A percentile compares a stretch with the other conserved stretches of the same genome.
Conservation (phyloP, 2,113 vertebrate genomes). For the Erythrolamprus reginae region DNA sequence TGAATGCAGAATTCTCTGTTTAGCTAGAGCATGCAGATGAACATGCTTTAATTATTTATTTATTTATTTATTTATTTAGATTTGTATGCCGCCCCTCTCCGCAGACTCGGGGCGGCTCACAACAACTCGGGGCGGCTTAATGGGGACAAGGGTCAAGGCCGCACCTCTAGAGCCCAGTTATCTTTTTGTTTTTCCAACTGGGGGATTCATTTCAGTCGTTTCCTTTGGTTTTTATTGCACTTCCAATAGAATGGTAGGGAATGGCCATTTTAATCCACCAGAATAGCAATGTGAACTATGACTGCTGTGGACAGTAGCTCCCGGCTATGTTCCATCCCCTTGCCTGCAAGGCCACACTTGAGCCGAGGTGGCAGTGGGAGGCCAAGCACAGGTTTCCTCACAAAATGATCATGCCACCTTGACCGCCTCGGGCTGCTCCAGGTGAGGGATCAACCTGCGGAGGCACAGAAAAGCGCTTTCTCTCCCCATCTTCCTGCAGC, state of each 20-base stretch:
- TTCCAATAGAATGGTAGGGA: not conserved
- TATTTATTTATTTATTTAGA: too few relatives aligned
- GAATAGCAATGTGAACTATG: not conserved
- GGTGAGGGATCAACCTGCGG: not conserved
- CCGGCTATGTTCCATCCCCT: not conserved
- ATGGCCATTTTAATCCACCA: not conserved
- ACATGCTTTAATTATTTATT: too few relatives aligned
- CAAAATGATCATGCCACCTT: not conserved
- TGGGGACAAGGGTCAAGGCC: not conserved
- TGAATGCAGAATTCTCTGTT: too few relatives aligned
- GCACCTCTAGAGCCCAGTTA: not conserved
- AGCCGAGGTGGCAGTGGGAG: too few relatives aligned
- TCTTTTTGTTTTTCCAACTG: not conserved
- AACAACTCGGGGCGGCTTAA: too few relatives aligned
- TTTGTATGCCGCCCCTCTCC: too few relatives aligned
- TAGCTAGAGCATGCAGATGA: not conserved
- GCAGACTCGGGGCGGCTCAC: too few relatives aligned
- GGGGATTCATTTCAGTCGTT: not conserved
- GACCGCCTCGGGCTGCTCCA: not conserved
- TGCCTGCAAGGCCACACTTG: not conserved
- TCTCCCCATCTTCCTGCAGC: not conserved
- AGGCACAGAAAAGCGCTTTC: not conserved
- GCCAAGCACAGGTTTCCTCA: not conserved
- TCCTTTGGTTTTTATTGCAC: not conserved
- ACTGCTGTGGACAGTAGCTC: not conserved